These are phyloP conservation scores for Zaprionus ornatus DNA, from an alignment of 1,140 invertebrate genomes.

Conservation along the genomic window DNA sequence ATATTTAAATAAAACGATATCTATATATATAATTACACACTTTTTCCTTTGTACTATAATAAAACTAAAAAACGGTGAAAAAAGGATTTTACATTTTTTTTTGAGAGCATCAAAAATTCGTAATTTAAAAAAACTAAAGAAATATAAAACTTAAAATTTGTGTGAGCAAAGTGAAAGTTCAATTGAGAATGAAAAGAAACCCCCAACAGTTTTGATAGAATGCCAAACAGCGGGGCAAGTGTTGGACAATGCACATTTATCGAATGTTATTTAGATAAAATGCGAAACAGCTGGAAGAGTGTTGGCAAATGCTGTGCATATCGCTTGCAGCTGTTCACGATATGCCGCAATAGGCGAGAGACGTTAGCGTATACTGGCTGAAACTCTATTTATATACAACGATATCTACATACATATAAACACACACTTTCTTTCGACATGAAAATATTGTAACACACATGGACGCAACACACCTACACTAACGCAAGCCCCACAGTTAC, in stretches of 20 bases:
- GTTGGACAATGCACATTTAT: too few relatives aligned
- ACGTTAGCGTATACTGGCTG: slow-evolving; percentile 13
- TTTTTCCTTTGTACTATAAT: too few relatives aligned
- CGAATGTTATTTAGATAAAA: neutral
- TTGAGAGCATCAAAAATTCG: too few relatives aligned
- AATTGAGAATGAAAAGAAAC: too few relatives aligned
- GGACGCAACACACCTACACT: neutral
- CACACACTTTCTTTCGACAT: slow-evolving; percentile 48
- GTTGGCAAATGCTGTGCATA: slow-evolving; percentile 10
- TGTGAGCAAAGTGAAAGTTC: too few relatives aligned
- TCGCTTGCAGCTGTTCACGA: slow-evolving; percentile 32
- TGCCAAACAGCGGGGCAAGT: too few relatives aligned
- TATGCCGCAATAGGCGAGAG: slow-evolving; percentile 12
- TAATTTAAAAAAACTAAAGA: too few relatives aligned
- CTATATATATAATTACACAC: slow-evolving; percentile 21
- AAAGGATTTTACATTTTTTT: too few relatives aligned
- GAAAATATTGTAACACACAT: slow-evolving; percentile 23
- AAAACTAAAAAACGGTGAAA: too few relatives aligned
- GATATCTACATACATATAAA: slow-evolving; percentile 9
- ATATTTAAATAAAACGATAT: slow-evolving; percentile 32
- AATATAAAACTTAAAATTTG: too few relatives aligned
- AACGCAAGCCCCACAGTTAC: neutral
- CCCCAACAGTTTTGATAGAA: too few relatives aligned
- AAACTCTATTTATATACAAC: slow-evolving; percentile 37
- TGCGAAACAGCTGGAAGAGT: slow-evolving; percentile 3